Evolutionary conservation across 1,140 invertebrate genomes (phyloP), one percentile per base, ranked within the genome.

Genomic region (Phenacoccus solenopsis): DNA sequence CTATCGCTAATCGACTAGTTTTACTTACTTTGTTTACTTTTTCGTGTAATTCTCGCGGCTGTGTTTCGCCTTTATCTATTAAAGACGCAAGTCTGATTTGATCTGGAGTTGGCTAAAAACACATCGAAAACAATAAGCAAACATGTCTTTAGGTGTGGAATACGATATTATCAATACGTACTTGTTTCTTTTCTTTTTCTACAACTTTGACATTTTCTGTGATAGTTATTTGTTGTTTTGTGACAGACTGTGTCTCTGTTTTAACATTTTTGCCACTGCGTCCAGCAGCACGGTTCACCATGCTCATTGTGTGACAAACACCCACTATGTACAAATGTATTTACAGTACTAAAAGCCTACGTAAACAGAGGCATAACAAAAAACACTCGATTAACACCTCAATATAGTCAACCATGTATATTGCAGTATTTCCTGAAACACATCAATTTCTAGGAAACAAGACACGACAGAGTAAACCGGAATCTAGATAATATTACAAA

Each of bases 261-360:
- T 64, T 64, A 64, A 24, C 59, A 64, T 27, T 64, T 64, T 64
- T 64, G 59, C 59, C 21, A 64, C 59, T 64, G 59, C 59, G 59
- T 25, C 59, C 59, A 64, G 59, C 59, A 25, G 59, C 59, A 64
- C 59, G 59, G 59, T 64, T 64, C 59, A 27, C 22, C 59, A 64
- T 5, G 59, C 59, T 64, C 59, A 64, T 64, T 64, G 59, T 64
- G 59, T 64, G 59, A 64, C 59, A 64, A 64, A 64, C 59, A 64
- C 59, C 59, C 25, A 64, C 59, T 64, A 64, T 64, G 22, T 64
- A 64, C 59, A 64, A 64, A 64, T 64, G 59, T 64, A 64, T 64
- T 64, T 64, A 64, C 59, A 64, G 9, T 25, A 64, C 59, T 64
- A 25, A 9, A 27, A 64, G 25, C 21, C 59, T 64, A n/a, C 38